These are phyloP conservation scores for Pelvicachromis taeniatus DNA, from an alignment of 2,113 vertebrate species.

Conservation along the genomic window DNA sequence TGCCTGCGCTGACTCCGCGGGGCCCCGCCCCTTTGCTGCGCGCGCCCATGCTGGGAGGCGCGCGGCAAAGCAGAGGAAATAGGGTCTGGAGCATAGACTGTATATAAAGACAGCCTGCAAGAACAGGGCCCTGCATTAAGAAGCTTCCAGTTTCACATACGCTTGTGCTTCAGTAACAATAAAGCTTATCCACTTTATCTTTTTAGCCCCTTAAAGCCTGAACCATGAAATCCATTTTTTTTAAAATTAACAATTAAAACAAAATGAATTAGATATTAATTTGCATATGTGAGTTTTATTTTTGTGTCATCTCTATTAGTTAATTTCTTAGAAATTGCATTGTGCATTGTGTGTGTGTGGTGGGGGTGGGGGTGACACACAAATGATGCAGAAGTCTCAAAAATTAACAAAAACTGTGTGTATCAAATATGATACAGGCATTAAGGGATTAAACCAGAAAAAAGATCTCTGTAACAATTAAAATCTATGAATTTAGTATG, in stretches of 20 bases:
- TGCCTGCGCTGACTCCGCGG: slow-evolving; percentile 32
- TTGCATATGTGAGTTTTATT: too few species aligned
- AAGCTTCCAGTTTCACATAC: neutral
- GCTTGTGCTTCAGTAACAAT: neutral
- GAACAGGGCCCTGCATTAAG: neutral
- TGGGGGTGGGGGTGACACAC: too few species aligned
- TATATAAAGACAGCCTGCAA: neutral
- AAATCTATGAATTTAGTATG: neutral
- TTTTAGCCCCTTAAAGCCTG: neutral
- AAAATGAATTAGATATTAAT: too few species aligned
- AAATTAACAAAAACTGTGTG: too few species aligned
- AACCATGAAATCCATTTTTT: neutral
- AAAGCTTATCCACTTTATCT: neutral
- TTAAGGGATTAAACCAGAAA: neutral
- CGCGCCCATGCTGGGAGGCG: slow-evolving; percentile 6
- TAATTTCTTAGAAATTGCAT: too few species aligned
- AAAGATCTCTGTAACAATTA: neutral
- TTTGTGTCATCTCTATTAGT: too few species aligned
- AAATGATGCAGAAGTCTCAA: too few species aligned
- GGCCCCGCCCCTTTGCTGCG: slow-evolving; percentile 59
- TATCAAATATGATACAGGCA: too few species aligned
- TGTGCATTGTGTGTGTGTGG: too few species aligned
- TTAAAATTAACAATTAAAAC: neutral
- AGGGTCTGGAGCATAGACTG: neutral
- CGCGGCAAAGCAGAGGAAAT: neutral